Evolutionary conservation across 2,888 invertebrate species (phyloP).

Genomic region (Gasteruption jaculator): DNA sequence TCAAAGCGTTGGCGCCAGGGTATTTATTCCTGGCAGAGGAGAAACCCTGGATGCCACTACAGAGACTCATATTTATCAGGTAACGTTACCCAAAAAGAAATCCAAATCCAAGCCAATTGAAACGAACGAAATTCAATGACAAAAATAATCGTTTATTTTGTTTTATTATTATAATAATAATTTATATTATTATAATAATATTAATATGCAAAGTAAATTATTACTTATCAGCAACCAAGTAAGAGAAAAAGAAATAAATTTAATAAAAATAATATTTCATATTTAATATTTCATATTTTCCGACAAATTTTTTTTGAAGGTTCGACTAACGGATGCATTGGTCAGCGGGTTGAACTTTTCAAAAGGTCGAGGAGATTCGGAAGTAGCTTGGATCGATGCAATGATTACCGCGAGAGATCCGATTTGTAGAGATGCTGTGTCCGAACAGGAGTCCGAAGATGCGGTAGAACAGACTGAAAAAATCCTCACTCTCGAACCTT

Average conservation of each 20-base stretch:
- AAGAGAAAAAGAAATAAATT: background rate
- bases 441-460: conserved; percentile 54
- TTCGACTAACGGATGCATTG: conserved; percentile 85
- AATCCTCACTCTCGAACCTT: conserved; percentile 68
- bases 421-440: conserved; percentile 57
- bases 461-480: conserved; percentile 52
- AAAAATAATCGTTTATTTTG: conserved; percentile 2
- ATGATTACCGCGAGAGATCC: conserved; percentile 59
- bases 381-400: conserved; percentile 95
- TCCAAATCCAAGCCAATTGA: background rate
- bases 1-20: conserved; percentile 63
- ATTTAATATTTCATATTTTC: conserved; percentile 10
- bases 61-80: conserved; percentile 97
- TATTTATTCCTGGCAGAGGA: conserved; percentile 79
- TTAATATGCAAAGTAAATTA: background rate
- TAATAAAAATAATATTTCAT: conserved; percentile 5
- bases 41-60: conserved; percentile 94
- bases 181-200: background rate
- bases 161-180: conserved; percentile 2
- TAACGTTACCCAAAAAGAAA: conserved; percentile 44
- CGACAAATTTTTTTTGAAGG: conserved; percentile 54
- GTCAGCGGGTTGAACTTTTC: conserved; percentile 84
- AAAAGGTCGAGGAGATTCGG: conserved; percentile 78
- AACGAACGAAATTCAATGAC: background rate
- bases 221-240: too few species aligned